Evolutionary conservation across 1,140 invertebrate species (phyloP).

Genomic region (Saxidomus purpurata): DNA sequence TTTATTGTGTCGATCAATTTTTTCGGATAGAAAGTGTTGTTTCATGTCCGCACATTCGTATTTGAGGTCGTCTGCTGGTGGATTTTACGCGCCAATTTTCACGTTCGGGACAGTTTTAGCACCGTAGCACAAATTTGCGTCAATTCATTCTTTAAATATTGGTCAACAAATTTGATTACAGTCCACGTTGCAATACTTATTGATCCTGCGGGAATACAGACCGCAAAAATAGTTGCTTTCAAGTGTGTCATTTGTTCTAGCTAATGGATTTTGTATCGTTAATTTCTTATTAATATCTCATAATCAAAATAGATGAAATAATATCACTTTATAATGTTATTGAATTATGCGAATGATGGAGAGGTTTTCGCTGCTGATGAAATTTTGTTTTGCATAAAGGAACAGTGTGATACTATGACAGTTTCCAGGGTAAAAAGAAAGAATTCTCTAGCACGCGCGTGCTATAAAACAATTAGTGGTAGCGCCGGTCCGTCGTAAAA

Average conservation of each 20-base stretch:
- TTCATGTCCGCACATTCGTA: slow-evolving; percentile 26
- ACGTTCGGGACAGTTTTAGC: slow-evolving; percentile 39
- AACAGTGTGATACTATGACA: slow-evolving; percentile 2
- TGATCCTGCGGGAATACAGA: slow-evolving; percentile 36
- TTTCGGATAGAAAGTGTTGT: slow-evolving; percentile 38
- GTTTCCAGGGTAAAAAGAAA: neutral
- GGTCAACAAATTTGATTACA: slow-evolving; percentile 50
- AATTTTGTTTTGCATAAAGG: slow-evolving; percentile 27
- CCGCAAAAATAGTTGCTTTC: slow-evolving; percentile 23
- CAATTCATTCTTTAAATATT: slow-evolving; percentile 52
- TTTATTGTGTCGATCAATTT: neutral
- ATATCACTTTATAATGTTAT: slow-evolving; percentile 57
- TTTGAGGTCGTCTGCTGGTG: slow-evolving; percentile 34
- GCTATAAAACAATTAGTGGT: too few relatives aligned
- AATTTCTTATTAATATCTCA: slow-evolving; percentile 61
- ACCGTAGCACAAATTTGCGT: slow-evolving; percentile 37
- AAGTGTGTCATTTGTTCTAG: slow-evolving; percentile 46
- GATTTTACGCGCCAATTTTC: slow-evolving; percentile 39
- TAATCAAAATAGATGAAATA: slow-evolving; percentile 67
- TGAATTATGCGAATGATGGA: slow-evolving; percentile 26
- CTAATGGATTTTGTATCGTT: slow-evolving; percentile 64
- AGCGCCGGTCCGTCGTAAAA: too few relatives aligned
- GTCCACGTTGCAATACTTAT: slow-evolving; percentile 47
- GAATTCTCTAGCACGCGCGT: neutral
- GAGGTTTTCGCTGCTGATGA: slow-evolving; percentile 27